Evolutionary conservation across 2,113 vertebrate species (phyloP).

Genomic region (Bagarius yarrelli): DNA sequence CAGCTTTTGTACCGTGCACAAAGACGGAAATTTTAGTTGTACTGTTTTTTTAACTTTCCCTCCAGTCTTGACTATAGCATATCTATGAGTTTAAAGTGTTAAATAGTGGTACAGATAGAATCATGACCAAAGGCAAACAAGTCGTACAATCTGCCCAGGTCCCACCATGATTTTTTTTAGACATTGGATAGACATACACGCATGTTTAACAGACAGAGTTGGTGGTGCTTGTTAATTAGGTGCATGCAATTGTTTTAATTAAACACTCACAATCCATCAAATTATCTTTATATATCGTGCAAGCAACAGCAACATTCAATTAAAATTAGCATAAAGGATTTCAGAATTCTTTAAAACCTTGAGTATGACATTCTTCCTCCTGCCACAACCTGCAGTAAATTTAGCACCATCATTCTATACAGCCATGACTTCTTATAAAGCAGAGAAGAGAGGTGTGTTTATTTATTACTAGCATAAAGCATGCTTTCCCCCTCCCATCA

Average conservation of each 20-base stretch:
- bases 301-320: constrained; percentile 40
- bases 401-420: constrained; percentile 53
- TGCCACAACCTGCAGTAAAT: constrained; percentile 49
- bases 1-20: constrained; percentile 1
- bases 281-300: background rate
- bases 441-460: constrained; percentile 47
- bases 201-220: background rate
- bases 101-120: constrained; percentile 49
- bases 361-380: constrained; percentile 51
- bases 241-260: background rate
- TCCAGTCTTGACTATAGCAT: constrained; percentile 44
- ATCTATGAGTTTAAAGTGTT: constrained; percentile 56
- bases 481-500: constrained; percentile 42
- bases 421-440: constrained; percentile 59
- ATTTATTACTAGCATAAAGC: constrained; percentile 66
- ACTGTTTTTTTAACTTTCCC: constrained; percentile 38
- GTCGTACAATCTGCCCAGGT: background rate
- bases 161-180: background rate
- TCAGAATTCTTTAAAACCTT: constrained; percentile 61
- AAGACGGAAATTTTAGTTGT: constrained; percentile 16
- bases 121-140: constrained; percentile 51
- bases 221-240: background rate
- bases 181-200: background rate
- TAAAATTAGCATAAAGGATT: constrained; percentile 52
- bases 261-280: background rate